Conservation (phyloP, 1,140 invertebrate genomes). For the Neuroterus valhalla region DNA sequence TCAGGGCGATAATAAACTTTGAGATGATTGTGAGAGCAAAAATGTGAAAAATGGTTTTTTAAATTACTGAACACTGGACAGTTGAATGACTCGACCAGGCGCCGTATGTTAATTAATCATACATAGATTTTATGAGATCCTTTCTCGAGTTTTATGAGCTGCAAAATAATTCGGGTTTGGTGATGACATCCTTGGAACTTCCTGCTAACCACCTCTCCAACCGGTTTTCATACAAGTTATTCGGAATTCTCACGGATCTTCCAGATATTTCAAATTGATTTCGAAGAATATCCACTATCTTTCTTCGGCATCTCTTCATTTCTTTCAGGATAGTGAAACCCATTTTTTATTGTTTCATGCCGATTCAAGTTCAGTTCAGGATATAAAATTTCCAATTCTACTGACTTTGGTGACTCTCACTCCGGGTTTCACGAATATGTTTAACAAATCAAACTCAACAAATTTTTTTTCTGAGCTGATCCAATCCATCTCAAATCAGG, state of each 20-base stretch:
- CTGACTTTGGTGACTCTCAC: not conserved
- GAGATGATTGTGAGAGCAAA: not conserved
- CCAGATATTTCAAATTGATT: conserved; percentile 40
- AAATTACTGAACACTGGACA: conserved; percentile 24
- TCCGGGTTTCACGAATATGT: too few species aligned
- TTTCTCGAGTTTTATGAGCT: conserved; percentile 20
- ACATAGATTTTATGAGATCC: conserved; percentile 15
- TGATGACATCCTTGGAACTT: conserved; percentile 36
- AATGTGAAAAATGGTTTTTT: conserved; percentile 17
- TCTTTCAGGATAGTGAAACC: conserved; percentile 9
- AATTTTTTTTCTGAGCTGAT: too few species aligned
- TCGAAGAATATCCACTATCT: conserved; percentile 34
- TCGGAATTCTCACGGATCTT: conserved; percentile 35
- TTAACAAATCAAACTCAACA: too few species aligned
- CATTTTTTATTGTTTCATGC: conserved; percentile 6
- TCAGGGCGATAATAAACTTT: conserved; percentile 13
- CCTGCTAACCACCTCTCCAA: conserved; percentile 20
- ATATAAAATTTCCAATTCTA: conserved; percentile 32
- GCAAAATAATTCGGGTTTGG: conserved; percentile 29
- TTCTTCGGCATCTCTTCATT: conserved; percentile 4
- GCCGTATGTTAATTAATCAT: conserved; percentile 27
- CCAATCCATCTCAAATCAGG: too few species aligned
- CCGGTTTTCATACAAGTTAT: conserved; percentile 1
- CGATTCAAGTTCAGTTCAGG: not conserved
- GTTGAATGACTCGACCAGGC: conserved; percentile 18